Base-by-base conservation (phyloP, 2,113 vertebrate genomes). In the Charina bottae region DNA sequence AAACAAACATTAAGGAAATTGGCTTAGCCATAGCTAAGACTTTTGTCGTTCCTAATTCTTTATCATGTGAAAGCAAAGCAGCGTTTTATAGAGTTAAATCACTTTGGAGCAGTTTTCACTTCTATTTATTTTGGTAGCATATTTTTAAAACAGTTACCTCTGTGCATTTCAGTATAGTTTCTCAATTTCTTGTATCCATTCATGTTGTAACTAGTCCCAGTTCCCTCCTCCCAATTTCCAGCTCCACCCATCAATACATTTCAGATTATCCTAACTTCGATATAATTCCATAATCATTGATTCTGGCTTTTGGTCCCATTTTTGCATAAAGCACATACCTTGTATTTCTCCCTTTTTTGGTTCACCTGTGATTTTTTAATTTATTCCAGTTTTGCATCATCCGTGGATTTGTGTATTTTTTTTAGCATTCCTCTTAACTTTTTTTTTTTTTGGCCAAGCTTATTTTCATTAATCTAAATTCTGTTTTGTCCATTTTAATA, bases 291-390 rank as follows among this genome's bases (percentile, higher is more conserved):
- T 17, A 26, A 23, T 89, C 46, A 92, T 64, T 87, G 28, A 53
- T 72, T 92, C 24, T 85, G 46, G 46, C 37, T 92, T 90, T 84
- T 49, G 37, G n/a, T 84, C 28, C 78, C 91, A 64, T 85, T 84
- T 85, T 24, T 92, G 78, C 87, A 54, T 89, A 85, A 42, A 64
- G 15, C 15, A 26, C 17, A 54, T 64, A 17, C 13, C 28, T 37
- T 89, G 58, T 13, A 85, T 89, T 92, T 92, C 91, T 92, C 91
- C 91, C 62, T 88, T 91, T 92, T 92, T 92, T 92, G 68, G 91
- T 92, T 90, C 58, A 62, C 3, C 59, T 90, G 42, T 87, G 33
- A 58, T 42, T 78, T 78, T 78, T 78, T 56, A 60, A 78, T 78
- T 78, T 78, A 78, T 78, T 78, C 33, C 49, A 28, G 37, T 91